Conservation (phyloP, 2,113 vertebrate species). For the Nesoenas mayeri region DNA sequence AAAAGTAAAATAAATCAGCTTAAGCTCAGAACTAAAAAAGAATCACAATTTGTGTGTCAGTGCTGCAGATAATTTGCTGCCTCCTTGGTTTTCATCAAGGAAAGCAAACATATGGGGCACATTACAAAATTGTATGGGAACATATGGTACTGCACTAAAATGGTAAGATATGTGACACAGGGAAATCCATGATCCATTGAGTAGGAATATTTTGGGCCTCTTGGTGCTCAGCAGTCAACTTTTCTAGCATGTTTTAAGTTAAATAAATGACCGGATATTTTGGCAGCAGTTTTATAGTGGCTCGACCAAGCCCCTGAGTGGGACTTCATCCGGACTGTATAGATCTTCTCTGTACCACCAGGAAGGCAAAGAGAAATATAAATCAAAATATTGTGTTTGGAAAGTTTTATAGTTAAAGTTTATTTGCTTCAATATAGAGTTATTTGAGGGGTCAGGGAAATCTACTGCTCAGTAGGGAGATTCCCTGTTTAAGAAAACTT, state of each 20-base stretch:
- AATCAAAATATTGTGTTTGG: neutral
- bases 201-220: neutral
- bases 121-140: neutral
- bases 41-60: neutral
- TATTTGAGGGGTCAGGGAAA: neutral
- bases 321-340: neutral
- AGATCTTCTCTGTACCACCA: neutral
- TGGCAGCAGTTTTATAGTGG: neutral
- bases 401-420: neutral
- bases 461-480: neutral
- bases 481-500: neutral
- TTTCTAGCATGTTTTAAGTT: constrained; percentile 26
- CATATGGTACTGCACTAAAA: neutral
- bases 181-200: neutral
- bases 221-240: neutral
- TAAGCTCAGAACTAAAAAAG: neutral
- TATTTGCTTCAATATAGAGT: constrained; percentile 10
- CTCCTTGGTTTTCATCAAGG: neutral
- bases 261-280: neutral
- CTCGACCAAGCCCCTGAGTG: neutral
- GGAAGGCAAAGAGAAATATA: neutral
- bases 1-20: neutral
- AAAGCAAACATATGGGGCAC: constrained; percentile 7
- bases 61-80: constrained; percentile 11
- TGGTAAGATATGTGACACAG: neutral